Conservation (phyloP, 2,888 invertebrate species). For the Melinaea marsaeus region DNA sequence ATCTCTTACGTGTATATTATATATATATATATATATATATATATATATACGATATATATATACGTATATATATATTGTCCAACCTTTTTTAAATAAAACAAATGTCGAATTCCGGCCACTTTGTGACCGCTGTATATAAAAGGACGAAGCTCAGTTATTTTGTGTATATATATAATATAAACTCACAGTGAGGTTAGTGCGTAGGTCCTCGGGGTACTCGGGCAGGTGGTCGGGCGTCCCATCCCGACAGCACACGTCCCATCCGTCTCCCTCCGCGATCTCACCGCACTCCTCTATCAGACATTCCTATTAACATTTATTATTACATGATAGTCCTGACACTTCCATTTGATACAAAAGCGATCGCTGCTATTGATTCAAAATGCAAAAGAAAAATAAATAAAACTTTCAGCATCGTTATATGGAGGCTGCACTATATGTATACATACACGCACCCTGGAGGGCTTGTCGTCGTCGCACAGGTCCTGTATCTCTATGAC, state of each 20-base stretch:
- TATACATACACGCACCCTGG: constrained; percentile 68
- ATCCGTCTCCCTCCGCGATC: constrained; percentile 63
- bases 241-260: constrained; percentile 83
- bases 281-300: constrained; percentile 87
- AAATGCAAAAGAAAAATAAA: constrained; percentile 5
- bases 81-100: no score
- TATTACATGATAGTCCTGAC: neutral
- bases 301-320: constrained; percentile 71
- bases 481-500: constrained; percentile 83
- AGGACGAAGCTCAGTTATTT: no score
- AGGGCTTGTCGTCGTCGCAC: constrained; percentile 78
- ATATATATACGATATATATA: no score
- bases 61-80: no score
- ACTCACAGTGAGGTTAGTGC: constrained; percentile 44
- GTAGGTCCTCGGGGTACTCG: constrained; percentile 85
- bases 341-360: no score
- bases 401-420: neutral
- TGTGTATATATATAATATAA: neutral
- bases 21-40: no score
- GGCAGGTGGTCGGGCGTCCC: constrained; percentile 84
- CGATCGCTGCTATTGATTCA: no score
- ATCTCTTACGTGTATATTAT: no score
- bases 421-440: neutral
- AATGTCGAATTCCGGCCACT: no score
- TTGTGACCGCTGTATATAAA: no score